phyloP scores from a whole-genome alignment of 2,888 invertebrate species.

The Pammene aurita region DNA sequence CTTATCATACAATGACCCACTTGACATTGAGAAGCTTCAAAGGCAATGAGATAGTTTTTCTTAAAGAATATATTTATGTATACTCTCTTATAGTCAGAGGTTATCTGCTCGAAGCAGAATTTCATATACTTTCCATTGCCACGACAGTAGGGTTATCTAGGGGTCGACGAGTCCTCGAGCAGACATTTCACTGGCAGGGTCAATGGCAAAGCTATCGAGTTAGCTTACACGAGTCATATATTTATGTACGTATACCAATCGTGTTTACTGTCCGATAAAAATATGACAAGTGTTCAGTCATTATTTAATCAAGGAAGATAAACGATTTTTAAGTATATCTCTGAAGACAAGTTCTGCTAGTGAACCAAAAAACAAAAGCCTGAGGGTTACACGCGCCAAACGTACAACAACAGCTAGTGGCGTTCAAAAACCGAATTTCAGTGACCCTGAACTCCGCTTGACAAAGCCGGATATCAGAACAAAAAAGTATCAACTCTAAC shows the following conservation, averaged over 20 bases:
- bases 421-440: conserved; percentile 55
- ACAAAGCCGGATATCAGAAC: conserved; percentile 64
- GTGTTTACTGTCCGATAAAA: conserved; percentile 16
- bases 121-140: conserved; percentile 52
- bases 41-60: not conserved
- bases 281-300: not conserved
- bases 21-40: not conserved
- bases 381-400: conserved; percentile 31
- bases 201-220: conserved; percentile 46
- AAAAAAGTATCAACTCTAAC: conserved; percentile 68
- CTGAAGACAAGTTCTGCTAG: not conserved
- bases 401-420: conserved; percentile 41
- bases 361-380: conserved; percentile 4
- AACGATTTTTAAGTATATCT: not conserved
- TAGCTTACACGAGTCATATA: conserved; percentile 28
- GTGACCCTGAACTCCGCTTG: conserved; percentile 67
- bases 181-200: conserved; percentile 51
- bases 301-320: conserved; percentile 2
- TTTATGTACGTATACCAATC: not conserved
- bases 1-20: conserved; percentile 10
- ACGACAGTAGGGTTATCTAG: conserved; percentile 48
- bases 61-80: conserved; percentile 2
- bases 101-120: conserved; percentile 48
- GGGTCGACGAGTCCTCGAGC: conserved; percentile 42
- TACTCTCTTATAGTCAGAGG: conserved; percentile 43